These are phyloP conservation scores for Lophura nycthemera DNA, from an alignment of 2,113 vertebrate species.

Conservation along the genomic window DNA sequence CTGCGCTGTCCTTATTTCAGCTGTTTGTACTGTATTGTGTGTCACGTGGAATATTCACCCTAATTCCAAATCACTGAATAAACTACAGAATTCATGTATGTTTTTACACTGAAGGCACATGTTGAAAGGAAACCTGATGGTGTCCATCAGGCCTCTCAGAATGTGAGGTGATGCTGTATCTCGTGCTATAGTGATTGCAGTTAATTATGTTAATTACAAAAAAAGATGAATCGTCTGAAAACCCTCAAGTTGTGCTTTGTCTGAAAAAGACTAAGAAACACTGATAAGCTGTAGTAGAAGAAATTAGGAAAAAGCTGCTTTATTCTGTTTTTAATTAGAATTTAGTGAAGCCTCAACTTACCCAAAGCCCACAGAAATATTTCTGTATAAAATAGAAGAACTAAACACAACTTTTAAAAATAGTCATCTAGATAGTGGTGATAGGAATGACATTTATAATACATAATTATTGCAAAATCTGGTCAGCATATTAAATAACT, in stretches of 20 bases:
- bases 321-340: neutral
- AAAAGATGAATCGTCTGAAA: too few species aligned
- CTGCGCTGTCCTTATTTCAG: neutral
- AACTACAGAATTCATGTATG: neutral
- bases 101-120: neutral
- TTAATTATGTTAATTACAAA: too few species aligned
- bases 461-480: neutral
- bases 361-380: neutral
- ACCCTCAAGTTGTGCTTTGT: neutral
- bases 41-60: neutral
- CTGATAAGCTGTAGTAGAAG: neutral
- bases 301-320: neutral
- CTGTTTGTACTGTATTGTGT: neutral
- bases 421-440: neutral
- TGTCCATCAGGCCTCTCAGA: neutral
- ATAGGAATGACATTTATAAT: neutral
- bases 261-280: neutral
- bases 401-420: neutral
- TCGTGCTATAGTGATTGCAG: neutral
- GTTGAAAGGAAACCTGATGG: neutral
- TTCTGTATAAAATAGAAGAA: neutral
- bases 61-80: neutral
- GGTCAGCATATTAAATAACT: neutral
- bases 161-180: fast-evolving
- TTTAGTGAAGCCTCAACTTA: fast-evolving